Conservation (phyloP, 2,797 vertebrate species). For the Spondyliosoma cantharus region DNA sequence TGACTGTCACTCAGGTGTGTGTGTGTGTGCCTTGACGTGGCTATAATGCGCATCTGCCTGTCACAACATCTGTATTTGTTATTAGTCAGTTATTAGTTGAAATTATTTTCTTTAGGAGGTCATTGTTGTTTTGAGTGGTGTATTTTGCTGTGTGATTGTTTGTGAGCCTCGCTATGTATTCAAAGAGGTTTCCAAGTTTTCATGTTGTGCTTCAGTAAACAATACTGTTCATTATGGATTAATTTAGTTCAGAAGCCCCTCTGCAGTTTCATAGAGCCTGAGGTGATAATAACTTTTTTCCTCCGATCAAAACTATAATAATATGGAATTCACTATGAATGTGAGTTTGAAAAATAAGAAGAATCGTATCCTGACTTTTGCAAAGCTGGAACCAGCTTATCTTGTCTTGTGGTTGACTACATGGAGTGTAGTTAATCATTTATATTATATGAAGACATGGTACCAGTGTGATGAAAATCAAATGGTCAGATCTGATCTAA, state of each 20-base stretch:
- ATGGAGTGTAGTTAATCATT: neutral
- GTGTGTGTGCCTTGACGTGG: neutral
- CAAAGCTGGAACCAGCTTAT: neutral
- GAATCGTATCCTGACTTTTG: neutral
- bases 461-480: neutral
- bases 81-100: neutral
- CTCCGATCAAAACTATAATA: no score
- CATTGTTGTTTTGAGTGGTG: neutral
- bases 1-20: slow-evolving; percentile 81
- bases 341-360: neutral
- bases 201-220: neutral
- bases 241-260: no score
- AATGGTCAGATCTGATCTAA: neutral
- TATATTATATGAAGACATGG: neutral
- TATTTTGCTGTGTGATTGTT: no score
- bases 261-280: neutral
- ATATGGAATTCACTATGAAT: neutral
- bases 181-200: neutral
- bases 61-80: neutral
- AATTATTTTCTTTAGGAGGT: neutral
- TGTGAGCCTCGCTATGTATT: neutral
- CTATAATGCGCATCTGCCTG: neutral
- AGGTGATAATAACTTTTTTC: neutral
- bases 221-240: neutral
- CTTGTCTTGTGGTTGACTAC: neutral